Base-by-base conservation (phyloP, 2,888 invertebrate genomes). In the Phaonia tiefii region DNA sequence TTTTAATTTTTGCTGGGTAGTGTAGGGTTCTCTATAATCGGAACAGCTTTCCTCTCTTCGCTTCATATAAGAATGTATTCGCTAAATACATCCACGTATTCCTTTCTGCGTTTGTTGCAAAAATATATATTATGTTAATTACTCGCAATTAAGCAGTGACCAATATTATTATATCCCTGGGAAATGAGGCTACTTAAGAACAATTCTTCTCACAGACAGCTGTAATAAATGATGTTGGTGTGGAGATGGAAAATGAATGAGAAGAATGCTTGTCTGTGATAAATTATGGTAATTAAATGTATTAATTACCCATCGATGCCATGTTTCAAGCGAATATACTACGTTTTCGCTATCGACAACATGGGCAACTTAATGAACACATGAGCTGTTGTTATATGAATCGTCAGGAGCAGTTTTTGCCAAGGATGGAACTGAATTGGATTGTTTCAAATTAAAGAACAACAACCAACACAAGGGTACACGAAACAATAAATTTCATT, bases 201-300 rank as follows among this genome's bases (percentile, higher is more conserved):
- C 63, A 58, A 15, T 26, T 26, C 31, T 13, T 20, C 10, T 54
- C 11, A 54, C 2, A 7, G 11, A 22, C 0, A 42, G 22, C 5
- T 31, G 31, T 31, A 22, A 22, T 39, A 11, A 20, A 37, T 15
- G 20, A 2, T 17, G 20, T 4, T 39, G 20, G n/a, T n/a, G n/a
- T n/a, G 2, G 20, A 39, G 17, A 17, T 5, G 0, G 20, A 20
- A 11, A 25, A 13, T 13, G 44, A 44, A n/a, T 5, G 22, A 13
- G 22, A 17, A 22, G 22, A 54, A 15, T 39, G 22, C 63, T 63
- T 63, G 63, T 17, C 39, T 42, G 63, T 63, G 63, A 63, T 63
- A 63, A 63, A 63, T 63, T 39, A 63, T 63, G 63, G 63, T 42
- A 63, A 63, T 63, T 39, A 63, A 63, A 63, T 63, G 63, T 42